These are phyloP conservation scores for Smithornis capensis DNA, from an alignment of 2,113 vertebrate genomes.

Conservation along the genomic window DNA sequence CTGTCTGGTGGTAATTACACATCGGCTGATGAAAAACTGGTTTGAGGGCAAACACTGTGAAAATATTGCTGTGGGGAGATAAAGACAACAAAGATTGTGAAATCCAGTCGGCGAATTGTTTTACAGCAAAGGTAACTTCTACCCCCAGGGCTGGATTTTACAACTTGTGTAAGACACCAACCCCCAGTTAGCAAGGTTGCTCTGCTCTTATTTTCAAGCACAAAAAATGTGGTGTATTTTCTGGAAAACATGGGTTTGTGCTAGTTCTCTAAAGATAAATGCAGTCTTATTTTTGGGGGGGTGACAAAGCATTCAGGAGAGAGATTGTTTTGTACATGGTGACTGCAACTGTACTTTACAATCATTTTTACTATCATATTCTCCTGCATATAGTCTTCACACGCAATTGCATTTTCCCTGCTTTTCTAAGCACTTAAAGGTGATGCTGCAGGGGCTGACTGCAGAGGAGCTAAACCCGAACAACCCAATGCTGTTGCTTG, in stretches of 20 bases:
- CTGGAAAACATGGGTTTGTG: neutral
- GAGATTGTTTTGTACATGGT: neutral
- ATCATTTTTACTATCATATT: neutral
- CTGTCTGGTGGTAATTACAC: neutral
- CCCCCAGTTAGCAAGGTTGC: neutral
- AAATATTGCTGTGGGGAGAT: constrained; percentile 17
- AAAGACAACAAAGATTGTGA: neutral
- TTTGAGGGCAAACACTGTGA: constrained; percentile 20
- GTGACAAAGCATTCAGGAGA: accelerated
- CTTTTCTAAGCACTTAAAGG: neutral
- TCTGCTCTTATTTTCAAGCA: neutral
- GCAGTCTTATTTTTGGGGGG: neutral
- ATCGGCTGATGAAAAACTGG: neutral
- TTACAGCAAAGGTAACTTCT: constrained; percentile 19
- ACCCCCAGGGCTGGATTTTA: constrained; percentile 14
- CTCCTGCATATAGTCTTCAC: neutral
- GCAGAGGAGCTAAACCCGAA: neutral
- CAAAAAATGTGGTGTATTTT: neutral
- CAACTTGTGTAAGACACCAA: neutral
- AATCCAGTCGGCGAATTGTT: neutral
- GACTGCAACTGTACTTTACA: neutral
- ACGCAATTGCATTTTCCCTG: neutral
- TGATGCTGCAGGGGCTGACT: accelerated
- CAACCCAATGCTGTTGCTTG: neutral
- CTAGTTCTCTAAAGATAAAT: neutral